phyloP scores from a whole-genome alignment of 2,113 vertebrate genomes.

The Carollia perspicillata region DNA sequence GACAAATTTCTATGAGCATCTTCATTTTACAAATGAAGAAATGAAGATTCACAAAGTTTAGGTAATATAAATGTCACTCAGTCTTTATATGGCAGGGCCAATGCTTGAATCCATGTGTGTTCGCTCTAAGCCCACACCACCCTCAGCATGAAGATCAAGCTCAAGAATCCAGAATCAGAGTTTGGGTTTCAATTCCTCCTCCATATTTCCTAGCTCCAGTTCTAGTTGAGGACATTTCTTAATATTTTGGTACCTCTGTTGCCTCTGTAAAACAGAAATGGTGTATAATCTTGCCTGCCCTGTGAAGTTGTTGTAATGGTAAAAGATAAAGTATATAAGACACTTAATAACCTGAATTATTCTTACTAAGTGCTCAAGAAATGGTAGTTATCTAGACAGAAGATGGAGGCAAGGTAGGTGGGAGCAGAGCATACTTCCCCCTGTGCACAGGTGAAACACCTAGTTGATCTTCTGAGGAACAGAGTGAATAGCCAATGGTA shows the following conservation, averaged over 20 bases:
- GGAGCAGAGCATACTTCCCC: too few species aligned
- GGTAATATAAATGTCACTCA: neutral
- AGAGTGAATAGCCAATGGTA: too few species aligned
- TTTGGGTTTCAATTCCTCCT: neutral
- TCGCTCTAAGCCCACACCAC: neutral
- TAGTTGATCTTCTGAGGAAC: too few species aligned
- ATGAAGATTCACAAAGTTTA: neutral
- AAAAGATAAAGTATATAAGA: neutral
- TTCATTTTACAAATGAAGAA: neutral
- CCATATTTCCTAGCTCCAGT: neutral
- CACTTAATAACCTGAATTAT: neutral
- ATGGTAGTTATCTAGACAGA: neutral
- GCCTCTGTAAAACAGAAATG: neutral
- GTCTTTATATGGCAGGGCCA: neutral
- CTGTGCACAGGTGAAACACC: too few species aligned
- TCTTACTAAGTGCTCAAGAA: neutral
- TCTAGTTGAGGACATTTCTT: neutral
- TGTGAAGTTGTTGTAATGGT: neutral
- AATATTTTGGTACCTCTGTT: neutral
- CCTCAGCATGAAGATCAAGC: neutral
- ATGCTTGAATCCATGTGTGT: neutral
- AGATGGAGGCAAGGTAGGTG: too few species aligned
- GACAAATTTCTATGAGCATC: neutral
- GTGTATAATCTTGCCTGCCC: neutral
- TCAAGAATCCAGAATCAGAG: neutral